Conservation (phyloP, 2,113 vertebrate genomes). For the Steatornis caripensis region DNA sequence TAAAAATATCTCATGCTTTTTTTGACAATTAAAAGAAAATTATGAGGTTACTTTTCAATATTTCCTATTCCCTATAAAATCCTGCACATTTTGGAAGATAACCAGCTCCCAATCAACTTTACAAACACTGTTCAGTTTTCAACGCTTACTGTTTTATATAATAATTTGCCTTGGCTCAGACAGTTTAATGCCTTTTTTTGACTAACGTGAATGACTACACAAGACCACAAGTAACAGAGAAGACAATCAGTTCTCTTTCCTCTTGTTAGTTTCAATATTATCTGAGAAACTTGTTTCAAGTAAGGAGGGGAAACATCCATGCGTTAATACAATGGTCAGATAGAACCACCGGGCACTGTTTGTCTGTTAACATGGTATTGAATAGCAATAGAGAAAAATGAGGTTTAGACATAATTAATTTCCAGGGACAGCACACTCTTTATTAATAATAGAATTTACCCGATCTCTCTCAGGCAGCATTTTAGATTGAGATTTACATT, state of each 20-base stretch:
- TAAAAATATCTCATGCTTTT: not conserved
- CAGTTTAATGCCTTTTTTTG: not conserved
- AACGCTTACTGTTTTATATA: not conserved
- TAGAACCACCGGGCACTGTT: not conserved
- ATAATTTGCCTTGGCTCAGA: not conserved
- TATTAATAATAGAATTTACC: constrained; percentile 36
- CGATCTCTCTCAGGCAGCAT: not conserved
- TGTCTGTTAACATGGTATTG: not conserved
- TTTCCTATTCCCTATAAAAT: not conserved
- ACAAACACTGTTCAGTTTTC: not conserved
- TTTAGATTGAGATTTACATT: constrained; percentile 23
- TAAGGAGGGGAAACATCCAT: not conserved
- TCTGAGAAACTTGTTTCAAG: not conserved
- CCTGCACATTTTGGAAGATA: not conserved
- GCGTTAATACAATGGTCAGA: not conserved
- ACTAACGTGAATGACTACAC: not conserved
- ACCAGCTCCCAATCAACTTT: not conserved
- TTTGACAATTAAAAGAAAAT: not conserved
- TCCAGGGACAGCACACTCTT: not conserved
- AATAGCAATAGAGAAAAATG: not conserved
- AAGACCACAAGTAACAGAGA: not conserved
- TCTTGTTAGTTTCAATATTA: not conserved
- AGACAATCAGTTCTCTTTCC: not conserved
- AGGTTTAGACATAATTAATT: not conserved
- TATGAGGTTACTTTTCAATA: not conserved